Base-by-base conservation (phyloP, 2,113 vertebrate species). In the Microtus ochrogaster region DNA sequence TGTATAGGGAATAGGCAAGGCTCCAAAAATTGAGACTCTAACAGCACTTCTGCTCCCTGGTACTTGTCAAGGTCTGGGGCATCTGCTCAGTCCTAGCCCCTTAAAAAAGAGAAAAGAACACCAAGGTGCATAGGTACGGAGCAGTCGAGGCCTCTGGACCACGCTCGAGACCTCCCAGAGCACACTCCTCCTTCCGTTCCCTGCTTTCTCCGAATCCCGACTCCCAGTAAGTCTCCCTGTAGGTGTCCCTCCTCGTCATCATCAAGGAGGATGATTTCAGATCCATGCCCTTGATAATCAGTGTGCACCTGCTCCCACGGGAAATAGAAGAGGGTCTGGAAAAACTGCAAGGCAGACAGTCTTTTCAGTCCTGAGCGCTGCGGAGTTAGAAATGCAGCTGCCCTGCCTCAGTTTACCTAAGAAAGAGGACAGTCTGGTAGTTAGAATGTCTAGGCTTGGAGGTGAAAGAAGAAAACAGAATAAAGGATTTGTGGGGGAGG, bases 1-100 rank as follows among this genome's bases (percentile, higher is more conserved):
- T 85, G 91, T 85, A n/a, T 10, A 68, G 68, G 70, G 93, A 93
- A 90, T 52, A 93, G 33, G 61, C 17, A 41, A 58, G 33, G 26
- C 11, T 94, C 66, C 91, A n/a, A n/a, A 94, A 92, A 84, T 13
- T 3, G 41, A 49, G 76, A 92, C 78, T 22, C 10, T 91, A 49
- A 58, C 68, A 68, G 21, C 26, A 12, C 30, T 82, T 94, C 55
- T 30, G 39, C 33, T 52, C 63, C 55, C 39, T 11, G 24, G 41
- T 3, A 39, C 90, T 63, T n/a, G 28, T 24, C 77, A 17, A 90
- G 65, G 19, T 3, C 2, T 17, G 55, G 47, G 26, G 26, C 8
- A 78, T 41, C 47, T 22, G 3, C 86, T 93, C 26, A 28, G 28
- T 79, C 30, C 39, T 52, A 49, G 24, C 33, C 24, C n/a, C 41